Evolutionary conservation across 1,140 invertebrate species (phyloP).

Genomic region (Rhyacophila brunnea): DNA sequence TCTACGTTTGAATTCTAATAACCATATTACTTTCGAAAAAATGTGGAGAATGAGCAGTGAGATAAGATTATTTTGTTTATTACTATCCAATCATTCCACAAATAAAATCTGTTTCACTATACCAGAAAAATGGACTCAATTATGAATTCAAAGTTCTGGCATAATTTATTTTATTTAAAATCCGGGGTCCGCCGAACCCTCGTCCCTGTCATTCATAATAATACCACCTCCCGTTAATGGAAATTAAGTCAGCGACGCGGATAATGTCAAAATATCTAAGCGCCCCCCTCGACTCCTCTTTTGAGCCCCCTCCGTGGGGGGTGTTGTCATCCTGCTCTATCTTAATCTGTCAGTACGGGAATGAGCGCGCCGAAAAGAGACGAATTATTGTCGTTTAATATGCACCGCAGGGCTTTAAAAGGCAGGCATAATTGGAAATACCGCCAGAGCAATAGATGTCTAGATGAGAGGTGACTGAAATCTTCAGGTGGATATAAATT

Average conservation of each 20-base stretch:
- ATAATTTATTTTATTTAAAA: constrained; percentile 7
- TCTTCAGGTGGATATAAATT: constrained; percentile 14
- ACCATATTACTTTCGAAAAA: no score
- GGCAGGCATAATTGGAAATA: constrained; percentile 32
- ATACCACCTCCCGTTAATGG: constrained; percentile 30
- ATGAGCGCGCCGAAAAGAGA: background rate
- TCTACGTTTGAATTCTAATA: no score
- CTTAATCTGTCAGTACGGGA: constrained; percentile 2
- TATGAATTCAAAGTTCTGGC: background rate
- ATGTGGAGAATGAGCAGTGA: no score
- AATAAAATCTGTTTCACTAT: no score
- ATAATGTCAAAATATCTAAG: constrained; percentile 29
- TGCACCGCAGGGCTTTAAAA: constrained; percentile 25
- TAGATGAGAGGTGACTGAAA: constrained; percentile 21
- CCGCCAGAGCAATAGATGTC: constrained; percentile 13
- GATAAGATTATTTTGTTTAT: no score
- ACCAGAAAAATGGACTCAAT: no score
- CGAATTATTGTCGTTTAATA: constrained; percentile 7
- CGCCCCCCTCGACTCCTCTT: background rate
- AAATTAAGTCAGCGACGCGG: constrained; percentile 32
- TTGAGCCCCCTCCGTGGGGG: background rate
- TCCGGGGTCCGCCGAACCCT: constrained; percentile 6
- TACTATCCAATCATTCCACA: no score
- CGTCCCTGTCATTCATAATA: constrained; percentile 32
- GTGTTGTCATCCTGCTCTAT: constrained; percentile 13